Conservation (phyloP, 2,113 vertebrate species). For the Notarius lentiginosus region DNA sequence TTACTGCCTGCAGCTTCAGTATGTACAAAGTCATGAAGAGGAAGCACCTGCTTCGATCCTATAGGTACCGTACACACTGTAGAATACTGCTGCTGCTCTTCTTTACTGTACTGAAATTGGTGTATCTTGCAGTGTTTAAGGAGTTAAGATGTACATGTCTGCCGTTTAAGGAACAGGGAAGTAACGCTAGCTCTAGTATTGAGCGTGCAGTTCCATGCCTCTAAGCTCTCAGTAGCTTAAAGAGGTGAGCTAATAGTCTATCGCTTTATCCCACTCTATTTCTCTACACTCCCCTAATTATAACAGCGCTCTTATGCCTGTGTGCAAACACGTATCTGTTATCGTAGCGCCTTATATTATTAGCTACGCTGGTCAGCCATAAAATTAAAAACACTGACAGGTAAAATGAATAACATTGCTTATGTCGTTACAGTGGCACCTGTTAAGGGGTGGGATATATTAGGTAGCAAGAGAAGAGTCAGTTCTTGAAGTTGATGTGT, state of each 20-base stretch:
- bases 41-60: constrained; percentile 79
- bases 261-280: neutral
- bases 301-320: neutral
- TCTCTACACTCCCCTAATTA: neutral
- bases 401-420: too few species aligned
- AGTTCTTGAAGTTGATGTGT: too few species aligned
- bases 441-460: too few species aligned
- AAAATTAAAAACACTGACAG: too few species aligned
- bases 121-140: neutral
- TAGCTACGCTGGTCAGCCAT: too few species aligned
- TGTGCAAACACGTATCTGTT: neutral
- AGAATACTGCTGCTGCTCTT: neutral
- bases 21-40: constrained; percentile 74
- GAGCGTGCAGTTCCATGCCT: neutral
- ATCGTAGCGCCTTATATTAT: neutral
- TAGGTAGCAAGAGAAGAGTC: too few species aligned
- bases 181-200: neutral
- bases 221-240: constrained; percentile 28
- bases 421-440: too few species aligned
- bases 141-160: neutral
- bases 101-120: neutral
- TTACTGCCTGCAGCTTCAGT: constrained; percentile 51
- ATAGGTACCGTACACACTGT: constrained; percentile 72
- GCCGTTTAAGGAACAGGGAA: neutral
- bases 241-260: neutral